These are phyloP conservation scores for Crocallis elinguaria DNA, from an alignment of 2,888 invertebrate genomes.

Conservation along the genomic window DNA sequence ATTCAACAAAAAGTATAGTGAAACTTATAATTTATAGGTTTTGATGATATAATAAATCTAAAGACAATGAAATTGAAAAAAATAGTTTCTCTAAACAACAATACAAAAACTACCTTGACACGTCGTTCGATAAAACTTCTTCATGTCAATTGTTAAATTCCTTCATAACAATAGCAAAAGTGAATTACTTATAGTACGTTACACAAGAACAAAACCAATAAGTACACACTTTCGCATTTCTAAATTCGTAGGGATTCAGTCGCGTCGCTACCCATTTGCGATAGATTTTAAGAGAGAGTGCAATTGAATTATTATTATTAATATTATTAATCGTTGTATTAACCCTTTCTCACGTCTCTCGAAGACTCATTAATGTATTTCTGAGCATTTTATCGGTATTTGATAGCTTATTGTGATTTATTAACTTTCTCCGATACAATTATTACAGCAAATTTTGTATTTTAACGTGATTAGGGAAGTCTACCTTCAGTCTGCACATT, in stretches of 20 bases:
- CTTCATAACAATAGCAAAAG: constrained; percentile 14
- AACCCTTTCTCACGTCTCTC: constrained; percentile 18
- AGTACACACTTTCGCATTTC: background rate
- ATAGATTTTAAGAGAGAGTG: constrained; percentile 12
- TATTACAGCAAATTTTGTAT: too few species aligned
- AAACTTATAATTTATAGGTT: too few species aligned
- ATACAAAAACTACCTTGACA: background rate
- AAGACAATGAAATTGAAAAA: background rate
- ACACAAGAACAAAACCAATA: too few species aligned
- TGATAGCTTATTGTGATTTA: background rate
- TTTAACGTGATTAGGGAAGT: too few species aligned
- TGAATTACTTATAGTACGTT: background rate
- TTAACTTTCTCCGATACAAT: too few species aligned
- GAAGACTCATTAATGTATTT: background rate
- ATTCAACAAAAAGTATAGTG: too few species aligned
- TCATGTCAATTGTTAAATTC: constrained; percentile 7
- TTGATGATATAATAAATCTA: background rate
- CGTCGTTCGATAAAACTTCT: constrained; percentile 5
- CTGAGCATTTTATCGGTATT: background rate
- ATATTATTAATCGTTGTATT: background rate
- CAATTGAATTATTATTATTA: constrained; percentile 2
- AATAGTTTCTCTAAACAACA: background rate
- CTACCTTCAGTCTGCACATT: too few species aligned
- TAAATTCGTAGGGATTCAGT: background rate
- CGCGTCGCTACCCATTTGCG: constrained; percentile 1